Evolutionary conservation across 2,797 vertebrate genomes (phyloP).

Genomic region (Schizopygopsis malacanthus): DNA sequence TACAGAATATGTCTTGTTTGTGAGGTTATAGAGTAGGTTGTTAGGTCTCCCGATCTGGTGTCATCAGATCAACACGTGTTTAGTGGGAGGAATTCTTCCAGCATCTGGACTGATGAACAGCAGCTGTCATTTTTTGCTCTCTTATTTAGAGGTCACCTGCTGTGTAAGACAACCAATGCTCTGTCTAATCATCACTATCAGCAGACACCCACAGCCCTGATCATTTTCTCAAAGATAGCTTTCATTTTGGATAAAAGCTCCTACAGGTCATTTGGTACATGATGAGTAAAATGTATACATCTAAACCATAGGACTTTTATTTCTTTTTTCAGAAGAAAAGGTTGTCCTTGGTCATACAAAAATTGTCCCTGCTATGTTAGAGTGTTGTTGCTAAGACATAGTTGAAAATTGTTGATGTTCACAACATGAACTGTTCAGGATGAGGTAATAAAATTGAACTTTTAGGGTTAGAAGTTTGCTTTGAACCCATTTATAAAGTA

Average conservation of each 20-base stretch:
- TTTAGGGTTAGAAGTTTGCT: background rate
- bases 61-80: background rate
- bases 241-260: constrained; percentile 6
- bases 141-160: constrained; percentile 40
- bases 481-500: background rate
- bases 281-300: background rate
- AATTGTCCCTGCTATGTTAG: background rate
- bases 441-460: background rate
- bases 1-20: background rate
- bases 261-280: background rate
- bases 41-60: background rate
- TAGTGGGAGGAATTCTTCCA: constrained; percentile 34
- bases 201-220: constrained; percentile 28
- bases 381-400: background rate
- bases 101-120: constrained; percentile 48
- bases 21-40: constrained; percentile 14
- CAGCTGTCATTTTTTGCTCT: constrained; percentile 44
- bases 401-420: background rate
- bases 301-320: background rate
- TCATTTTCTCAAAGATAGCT: background rate
- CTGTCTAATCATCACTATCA: constrained; percentile 40
- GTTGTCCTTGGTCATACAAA: background rate
- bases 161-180: constrained; percentile 28
- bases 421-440: background rate
- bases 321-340: background rate